Conservation (phyloP, 2,888 invertebrate species). For the Troides aeacus region DNA sequence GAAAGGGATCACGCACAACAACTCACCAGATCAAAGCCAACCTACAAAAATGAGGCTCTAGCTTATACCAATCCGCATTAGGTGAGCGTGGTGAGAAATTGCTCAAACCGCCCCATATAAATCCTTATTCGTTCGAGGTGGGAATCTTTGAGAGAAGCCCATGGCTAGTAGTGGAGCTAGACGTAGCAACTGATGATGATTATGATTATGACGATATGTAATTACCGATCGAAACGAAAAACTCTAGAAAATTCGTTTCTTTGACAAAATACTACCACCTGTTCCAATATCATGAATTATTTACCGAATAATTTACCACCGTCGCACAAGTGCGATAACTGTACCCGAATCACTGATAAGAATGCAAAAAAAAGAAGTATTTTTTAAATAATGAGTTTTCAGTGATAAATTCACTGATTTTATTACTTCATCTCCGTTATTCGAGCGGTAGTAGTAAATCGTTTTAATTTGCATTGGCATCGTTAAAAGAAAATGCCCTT, state of each 20-base stretch:
- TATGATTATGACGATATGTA: too few relatives aligned
- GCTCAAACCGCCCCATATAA: too few relatives aligned
- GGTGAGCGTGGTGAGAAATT: too few relatives aligned
- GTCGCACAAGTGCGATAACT: slow-evolving; percentile 2
- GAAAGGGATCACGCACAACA: too few relatives aligned
- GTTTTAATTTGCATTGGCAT: slow-evolving; percentile 27
- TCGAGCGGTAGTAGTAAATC: slow-evolving; percentile 20
- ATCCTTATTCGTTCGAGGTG: too few relatives aligned
- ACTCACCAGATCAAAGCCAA: too few relatives aligned
- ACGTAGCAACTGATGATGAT: too few relatives aligned
- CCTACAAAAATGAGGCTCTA: too few relatives aligned
- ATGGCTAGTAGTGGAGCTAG: too few relatives aligned
- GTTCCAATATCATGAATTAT: background rate
- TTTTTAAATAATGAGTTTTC: slow-evolving; percentile 15
- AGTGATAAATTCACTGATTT: slow-evolving; percentile 22
- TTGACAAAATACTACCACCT: background rate
- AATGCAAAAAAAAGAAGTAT: background rate
- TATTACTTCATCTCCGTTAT: slow-evolving; percentile 11
- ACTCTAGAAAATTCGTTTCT: background rate
- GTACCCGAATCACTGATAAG: slow-evolving; percentile 3
- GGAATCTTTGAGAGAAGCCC: too few relatives aligned
- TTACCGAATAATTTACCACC: background rate
- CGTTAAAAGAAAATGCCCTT: slow-evolving; percentile 51
- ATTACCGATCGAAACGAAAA: too few relatives aligned
- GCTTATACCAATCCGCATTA: too few relatives aligned